These are phyloP conservation scores for Platerodrilus igneus DNA, from an alignment of 2,888 invertebrate genomes.

Conservation along the genomic window DNA sequence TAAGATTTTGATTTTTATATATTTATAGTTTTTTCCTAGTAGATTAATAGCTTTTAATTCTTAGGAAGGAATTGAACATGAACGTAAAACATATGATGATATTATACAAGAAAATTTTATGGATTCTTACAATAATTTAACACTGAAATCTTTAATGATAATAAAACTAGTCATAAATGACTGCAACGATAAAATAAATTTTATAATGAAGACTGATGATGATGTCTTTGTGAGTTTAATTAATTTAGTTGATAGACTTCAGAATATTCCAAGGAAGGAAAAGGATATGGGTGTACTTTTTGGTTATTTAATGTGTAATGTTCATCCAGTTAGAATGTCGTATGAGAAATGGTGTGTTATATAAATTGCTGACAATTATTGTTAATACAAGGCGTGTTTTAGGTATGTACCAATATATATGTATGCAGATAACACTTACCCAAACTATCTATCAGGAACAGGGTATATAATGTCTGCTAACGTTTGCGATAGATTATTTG, in stretches of 20 bases:
- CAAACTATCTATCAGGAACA: conserved; percentile 75
- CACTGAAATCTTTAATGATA: conserved; percentile 79
- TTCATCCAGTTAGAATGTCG: conserved; percentile 67
- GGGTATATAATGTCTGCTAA: conserved; percentile 70
- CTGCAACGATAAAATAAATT: conserved; percentile 55
- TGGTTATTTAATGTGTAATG: conserved; percentile 75
- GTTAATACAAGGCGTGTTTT: too few relatives aligned
- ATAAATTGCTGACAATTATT: too few relatives aligned
- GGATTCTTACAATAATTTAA: conserved; percentile 83
- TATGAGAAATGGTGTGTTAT: conserved; percentile 68
- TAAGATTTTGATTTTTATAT: too few relatives aligned
- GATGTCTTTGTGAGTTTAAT: conserved; percentile 81
- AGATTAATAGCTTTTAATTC: conserved; percentile 36
- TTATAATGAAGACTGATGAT: conserved; percentile 80
- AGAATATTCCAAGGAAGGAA: conserved; percentile 30
- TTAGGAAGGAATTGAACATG: conserved; percentile 61
- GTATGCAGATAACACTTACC: conserved; percentile 67
- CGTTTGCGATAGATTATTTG: conserved; percentile 60
- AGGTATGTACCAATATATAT: conserved; percentile 78
- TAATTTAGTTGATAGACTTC: conserved; percentile 51
- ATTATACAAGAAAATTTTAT: conserved; percentile 78
- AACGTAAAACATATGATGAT: conserved; percentile 65
- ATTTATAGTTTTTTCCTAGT: too few relatives aligned
- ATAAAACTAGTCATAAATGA: conserved; percentile 72
- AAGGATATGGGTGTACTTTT: conserved; percentile 54